These are phyloP conservation scores for Panthera tigris DNA, from an alignment of 2,113 vertebrate genomes.

Conservation along the genomic window DNA sequence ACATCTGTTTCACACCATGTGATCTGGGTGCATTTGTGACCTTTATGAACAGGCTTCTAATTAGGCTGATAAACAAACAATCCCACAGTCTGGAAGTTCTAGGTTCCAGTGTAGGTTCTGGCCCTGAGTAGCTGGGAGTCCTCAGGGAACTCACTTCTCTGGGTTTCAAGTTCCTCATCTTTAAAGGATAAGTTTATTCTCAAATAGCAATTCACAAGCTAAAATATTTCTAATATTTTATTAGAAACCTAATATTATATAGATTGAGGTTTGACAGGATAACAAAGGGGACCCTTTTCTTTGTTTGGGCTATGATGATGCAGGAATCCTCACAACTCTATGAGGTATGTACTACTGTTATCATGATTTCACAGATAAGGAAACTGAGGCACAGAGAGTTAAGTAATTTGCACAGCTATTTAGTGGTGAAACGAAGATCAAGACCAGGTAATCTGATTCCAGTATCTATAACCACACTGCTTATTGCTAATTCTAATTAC, in stretches of 20 bases:
- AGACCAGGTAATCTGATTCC: background rate
- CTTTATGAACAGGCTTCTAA: background rate
- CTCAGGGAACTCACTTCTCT: background rate
- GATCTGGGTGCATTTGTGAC: background rate
- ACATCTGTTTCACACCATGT: background rate
- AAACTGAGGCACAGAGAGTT: background rate
- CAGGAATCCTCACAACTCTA: background rate
- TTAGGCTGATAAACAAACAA: background rate
- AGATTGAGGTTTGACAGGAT: background rate
- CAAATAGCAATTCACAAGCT: background rate
- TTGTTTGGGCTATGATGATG: background rate
- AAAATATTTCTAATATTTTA: constrained; percentile 28
- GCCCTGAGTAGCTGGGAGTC: background rate
- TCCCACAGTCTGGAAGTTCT: background rate
- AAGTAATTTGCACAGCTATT: background rate
- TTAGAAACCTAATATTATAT: background rate
- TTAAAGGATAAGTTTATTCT: constrained; percentile 42
- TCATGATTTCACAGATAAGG: background rate
- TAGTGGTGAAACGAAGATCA: background rate
- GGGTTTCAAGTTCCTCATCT: background rate
- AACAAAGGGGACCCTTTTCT: background rate
- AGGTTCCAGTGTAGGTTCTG: background rate
- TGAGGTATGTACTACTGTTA: background rate
- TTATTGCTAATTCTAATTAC: background rate
- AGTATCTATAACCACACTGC: background rate